These are phyloP conservation scores for Eulemur rufifrons DNA, from an alignment of 2,113 vertebrate genomes.

Conservation along the genomic window DNA sequence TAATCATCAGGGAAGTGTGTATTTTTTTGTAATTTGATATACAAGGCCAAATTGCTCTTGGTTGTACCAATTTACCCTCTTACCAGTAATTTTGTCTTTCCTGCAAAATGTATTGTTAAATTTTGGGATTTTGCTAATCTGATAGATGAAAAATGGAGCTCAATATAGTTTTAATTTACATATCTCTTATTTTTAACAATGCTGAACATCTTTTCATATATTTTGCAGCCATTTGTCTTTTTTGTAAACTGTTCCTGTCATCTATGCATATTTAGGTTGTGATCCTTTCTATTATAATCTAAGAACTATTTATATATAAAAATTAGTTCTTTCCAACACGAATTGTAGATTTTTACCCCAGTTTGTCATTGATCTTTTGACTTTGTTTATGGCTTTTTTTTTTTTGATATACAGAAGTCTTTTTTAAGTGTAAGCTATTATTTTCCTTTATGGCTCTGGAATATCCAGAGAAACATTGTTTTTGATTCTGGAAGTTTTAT, in stretches of 20 bases:
- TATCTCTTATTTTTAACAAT: neutral
- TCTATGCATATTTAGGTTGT: neutral
- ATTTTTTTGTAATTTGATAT: neutral
- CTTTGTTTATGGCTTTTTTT: neutral
- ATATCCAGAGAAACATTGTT: neutral
- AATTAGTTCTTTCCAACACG: neutral
- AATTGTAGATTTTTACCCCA: neutral
- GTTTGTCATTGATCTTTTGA: neutral
- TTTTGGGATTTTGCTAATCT: neutral
- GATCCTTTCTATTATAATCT: neutral
- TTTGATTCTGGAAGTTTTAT: neutral
- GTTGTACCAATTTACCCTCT: neutral
- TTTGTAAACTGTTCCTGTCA: neutral
- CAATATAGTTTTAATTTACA: neutral
- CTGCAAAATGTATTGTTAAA: neutral
- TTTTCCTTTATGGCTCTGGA: neutral
- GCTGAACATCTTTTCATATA: neutral
- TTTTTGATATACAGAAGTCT: neutral
- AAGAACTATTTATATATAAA: neutral
- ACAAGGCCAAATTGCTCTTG: neutral
- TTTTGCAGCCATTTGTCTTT: neutral
- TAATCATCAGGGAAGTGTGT: neutral
- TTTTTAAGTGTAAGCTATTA: neutral
- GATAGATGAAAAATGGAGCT: neutral
- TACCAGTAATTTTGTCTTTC: neutral